Evolutionary conservation across 2,113 vertebrate species (phyloP).

Genomic region (Petaurus breviceps): DNA sequence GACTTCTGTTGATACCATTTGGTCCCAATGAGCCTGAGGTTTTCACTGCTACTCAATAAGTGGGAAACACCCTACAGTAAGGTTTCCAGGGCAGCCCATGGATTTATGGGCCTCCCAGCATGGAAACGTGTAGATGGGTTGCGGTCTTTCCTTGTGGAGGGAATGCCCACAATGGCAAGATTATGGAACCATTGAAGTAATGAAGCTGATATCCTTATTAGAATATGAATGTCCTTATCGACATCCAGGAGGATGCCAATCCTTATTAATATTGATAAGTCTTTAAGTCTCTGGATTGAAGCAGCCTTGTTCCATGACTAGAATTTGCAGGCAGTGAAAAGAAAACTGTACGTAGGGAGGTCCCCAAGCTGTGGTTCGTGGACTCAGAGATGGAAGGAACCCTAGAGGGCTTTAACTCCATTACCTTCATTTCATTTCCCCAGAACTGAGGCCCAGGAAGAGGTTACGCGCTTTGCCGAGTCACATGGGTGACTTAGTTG

Average conservation of each 20-base stretch:
- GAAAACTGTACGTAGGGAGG: background rate
- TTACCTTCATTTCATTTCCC: background rate
- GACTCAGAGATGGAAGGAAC: background rate
- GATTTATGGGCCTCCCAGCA: background rate
- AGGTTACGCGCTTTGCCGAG: background rate
- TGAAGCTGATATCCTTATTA: background rate
- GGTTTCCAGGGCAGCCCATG: background rate
- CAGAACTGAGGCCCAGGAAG: background rate
- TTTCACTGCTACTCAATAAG: background rate
- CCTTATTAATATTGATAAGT: background rate
- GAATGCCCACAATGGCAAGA: background rate
- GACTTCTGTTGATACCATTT: background rate
- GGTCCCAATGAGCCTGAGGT: background rate
- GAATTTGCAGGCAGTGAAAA: background rate
- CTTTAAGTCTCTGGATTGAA: background rate
- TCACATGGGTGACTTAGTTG: background rate
- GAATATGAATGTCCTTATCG: background rate
- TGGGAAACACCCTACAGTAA: background rate
- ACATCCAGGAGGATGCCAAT: background rate
- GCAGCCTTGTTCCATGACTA: background rate
- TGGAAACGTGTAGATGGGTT: background rate
- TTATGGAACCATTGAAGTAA: background rate
- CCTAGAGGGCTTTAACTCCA: background rate
- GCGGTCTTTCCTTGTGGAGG: background rate
- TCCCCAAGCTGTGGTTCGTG: background rate